Evolutionary conservation across 2,888 invertebrate species (phyloP), one percentile per base, ranked within the genome.

Genomic region (Smittia aterrima): DNA sequence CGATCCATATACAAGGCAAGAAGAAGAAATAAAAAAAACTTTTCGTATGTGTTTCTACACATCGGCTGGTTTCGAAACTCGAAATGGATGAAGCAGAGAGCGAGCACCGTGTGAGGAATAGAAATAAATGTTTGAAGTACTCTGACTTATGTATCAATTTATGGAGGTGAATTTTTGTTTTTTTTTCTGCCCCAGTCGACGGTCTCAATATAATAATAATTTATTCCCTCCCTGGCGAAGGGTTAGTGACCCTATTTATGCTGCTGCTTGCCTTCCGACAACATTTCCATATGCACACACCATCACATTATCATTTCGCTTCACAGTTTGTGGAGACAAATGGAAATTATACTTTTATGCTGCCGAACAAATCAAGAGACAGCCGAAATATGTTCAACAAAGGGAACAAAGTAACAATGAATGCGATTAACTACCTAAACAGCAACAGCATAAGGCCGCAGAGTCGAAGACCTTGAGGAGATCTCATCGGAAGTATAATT

Each of bases 181-280:
- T 58, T 22, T 22, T 58, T 22, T 22, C 22, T 18, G 20, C 58
- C 58, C 58, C 58, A 32, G n/a, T 66, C 66, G 16, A 62, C 38
- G 6, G n/a, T 24, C 32, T 25, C 13, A 62, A 24, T 66, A 27
- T 24, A n/a, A n/a, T n/a, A 32, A 40, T 32, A 68, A 68, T 11
- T 24, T 54, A 70, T 70, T 70, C 22, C 54, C 54, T 70, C 58
- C 54, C 70, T 54, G 38, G n/a, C 68, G 27, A 70, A 70, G 70
- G 70, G 70, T 70, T 70, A 70, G 16, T 70, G 70, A 70, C 70
- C 70, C 70, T 70, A 53, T 53, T 70, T 18, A 53, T 53, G 47
- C 22, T 47, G 6, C 1, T 1, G 24, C 7, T 38, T 38, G 18
- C 40, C 32, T 22, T 13, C 16, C 54, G 40, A 20, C 40, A 20